A percentile compares a stretch with the other conserved stretches of the same genome.
Evolutionary conservation across 2,113 vertebrate species (phyloP).

Genomic region (Canis aureus): DNA sequence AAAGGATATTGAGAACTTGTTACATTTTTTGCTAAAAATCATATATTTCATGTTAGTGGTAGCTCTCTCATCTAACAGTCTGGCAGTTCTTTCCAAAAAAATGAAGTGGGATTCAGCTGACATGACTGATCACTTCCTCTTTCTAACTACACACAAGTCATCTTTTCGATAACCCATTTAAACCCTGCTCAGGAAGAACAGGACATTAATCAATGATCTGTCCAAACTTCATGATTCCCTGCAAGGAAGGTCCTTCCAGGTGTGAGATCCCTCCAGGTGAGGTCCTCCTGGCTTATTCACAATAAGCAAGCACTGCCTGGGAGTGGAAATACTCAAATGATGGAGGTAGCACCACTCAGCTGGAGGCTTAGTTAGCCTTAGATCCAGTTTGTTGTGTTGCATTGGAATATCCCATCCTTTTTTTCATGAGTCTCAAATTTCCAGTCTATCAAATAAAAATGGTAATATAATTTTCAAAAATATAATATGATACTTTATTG

Average conservation of each 20-base stretch:
- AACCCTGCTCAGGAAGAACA: slow-evolving; percentile 25
- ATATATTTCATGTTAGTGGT: background rate
- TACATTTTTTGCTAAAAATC: slow-evolving; percentile 9
- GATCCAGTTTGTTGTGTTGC: background rate
- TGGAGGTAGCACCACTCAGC: background rate
- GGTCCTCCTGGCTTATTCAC: background rate
- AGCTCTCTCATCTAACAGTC: background rate
- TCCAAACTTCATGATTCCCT: background rate
- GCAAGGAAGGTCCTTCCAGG: background rate
- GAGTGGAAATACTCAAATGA: background rate
- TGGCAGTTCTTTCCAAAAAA: slow-evolving; percentile 25
- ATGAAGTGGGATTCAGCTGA: slow-evolving; percentile 49
- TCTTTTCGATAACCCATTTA: slow-evolving; percentile 33
- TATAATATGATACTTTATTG: background rate
- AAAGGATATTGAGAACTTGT: slow-evolving; percentile 21
- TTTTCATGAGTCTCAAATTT: background rate
- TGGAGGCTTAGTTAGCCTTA: background rate
- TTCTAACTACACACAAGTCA: slow-evolving; percentile 30
- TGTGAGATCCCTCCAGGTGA: background rate
- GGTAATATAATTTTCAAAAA: background rate
- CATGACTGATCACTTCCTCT: slow-evolving; percentile 48
- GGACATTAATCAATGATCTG: background rate
- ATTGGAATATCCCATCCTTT: background rate
- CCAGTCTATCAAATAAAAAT: slow-evolving; percentile 46
- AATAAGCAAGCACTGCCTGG: background rate